Evolutionary conservation across 2,888 invertebrate species (phyloP).

Genomic region (Baccha elongata): DNA sequence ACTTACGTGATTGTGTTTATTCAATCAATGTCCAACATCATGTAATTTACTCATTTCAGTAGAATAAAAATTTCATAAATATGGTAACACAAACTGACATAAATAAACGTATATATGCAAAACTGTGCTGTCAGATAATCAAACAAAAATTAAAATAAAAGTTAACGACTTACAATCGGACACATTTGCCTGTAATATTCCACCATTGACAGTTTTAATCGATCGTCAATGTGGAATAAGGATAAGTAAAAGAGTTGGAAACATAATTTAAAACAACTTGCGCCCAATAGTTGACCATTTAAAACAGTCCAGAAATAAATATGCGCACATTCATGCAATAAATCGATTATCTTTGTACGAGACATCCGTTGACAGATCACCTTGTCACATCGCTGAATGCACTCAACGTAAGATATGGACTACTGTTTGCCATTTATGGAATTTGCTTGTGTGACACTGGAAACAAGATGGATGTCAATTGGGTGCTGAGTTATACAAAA

Average conservation of each 20-base stretch:
- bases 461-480: constrained; percentile 18
- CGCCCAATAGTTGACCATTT: background rate
- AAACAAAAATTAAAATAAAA: background rate
- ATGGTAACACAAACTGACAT: background rate
- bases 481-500: background rate
- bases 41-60: too few species aligned
- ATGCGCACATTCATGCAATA: constrained; percentile 4
- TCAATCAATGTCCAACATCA: too few species aligned
- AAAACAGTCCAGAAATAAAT: background rate
- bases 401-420: background rate
- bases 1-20: too few species aligned
- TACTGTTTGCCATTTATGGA: constrained; percentile 14
- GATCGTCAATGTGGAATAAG: background rate
- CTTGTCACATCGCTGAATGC: constrained; percentile 27
- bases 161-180: too few species aligned
- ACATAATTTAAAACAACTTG: constrained; percentile 5
- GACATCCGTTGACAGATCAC: constrained; percentile 42
- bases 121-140: background rate
- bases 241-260: background rate
- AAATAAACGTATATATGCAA: constrained; percentile 1
- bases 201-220: constrained; percentile 5
- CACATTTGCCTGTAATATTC: background rate
- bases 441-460: constrained; percentile 17
- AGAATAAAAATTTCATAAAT: too few species aligned
- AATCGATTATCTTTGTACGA: constrained; percentile 29